Evolutionary conservation across 2,113 vertebrate genomes (phyloP).

Genomic region (Pygoscelis antarcticus): DNA sequence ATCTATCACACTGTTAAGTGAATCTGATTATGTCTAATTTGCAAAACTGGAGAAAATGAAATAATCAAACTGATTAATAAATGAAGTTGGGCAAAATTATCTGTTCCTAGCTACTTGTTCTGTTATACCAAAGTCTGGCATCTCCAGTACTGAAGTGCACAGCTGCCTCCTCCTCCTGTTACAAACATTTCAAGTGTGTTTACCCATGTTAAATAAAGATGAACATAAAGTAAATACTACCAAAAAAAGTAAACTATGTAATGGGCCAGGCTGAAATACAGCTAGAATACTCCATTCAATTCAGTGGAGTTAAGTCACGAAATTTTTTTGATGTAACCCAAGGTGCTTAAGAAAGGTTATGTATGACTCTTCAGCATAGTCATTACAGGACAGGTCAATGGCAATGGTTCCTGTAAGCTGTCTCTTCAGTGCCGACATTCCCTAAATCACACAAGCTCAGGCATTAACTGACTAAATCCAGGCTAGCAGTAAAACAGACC

Average conservation of each 20-base stretch:
- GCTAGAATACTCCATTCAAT: fast-evolving
- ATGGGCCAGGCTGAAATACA: not conserved
- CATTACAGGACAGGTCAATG: not conserved
- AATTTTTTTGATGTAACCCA: too few species aligned
- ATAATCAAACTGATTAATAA: constrained; percentile 34
- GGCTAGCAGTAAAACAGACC: not conserved
- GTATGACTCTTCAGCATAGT: not conserved
- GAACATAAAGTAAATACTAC: not conserved
- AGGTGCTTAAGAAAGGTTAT: not conserved
- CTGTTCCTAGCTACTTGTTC: not conserved
- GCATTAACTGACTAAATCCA: not conserved
- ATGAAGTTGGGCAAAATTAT: not conserved
- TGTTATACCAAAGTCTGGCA: not conserved
- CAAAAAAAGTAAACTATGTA: not conserved
- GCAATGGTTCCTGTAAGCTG: not conserved
- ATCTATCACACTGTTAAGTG: not conserved
- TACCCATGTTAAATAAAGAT: not conserved
- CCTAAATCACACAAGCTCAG: not conserved
- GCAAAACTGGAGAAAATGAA: not conserved
- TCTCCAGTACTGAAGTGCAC: not conserved
- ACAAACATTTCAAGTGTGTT: not conserved
- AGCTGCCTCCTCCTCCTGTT: not conserved
- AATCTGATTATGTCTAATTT: constrained; percentile 27
- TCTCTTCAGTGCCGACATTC: not conserved
- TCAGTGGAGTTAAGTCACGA: not conserved